phyloP scores from a whole-genome alignment of 2,888 invertebrate genomes.

The Eugnorisma glareosa region DNA sequence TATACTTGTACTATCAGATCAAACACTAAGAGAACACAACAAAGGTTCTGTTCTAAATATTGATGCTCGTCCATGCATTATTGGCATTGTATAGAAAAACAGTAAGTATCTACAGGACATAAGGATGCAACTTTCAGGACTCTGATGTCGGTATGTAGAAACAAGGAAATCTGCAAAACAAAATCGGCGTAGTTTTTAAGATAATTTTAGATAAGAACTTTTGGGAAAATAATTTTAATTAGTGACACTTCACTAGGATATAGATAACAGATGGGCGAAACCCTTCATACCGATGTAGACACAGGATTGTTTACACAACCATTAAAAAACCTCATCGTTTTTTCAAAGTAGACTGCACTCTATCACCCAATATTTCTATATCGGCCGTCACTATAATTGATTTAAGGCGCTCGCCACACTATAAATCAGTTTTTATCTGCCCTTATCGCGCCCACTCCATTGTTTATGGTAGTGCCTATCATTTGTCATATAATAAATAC shows the following conservation, averaged over 20 bases:
- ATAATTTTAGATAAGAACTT: neutral
- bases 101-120: neutral
- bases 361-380: slow-evolving; percentile 64
- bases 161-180: neutral
- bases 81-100: neutral
- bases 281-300: neutral
- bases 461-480: slow-evolving; percentile 83
- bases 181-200: neutral
- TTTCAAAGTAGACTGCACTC: slow-evolving; percentile 41
- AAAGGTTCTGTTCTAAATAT: neutral
- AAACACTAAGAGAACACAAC: neutral
- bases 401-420: slow-evolving; percentile 78
- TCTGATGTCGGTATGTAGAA: neutral
- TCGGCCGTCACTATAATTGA: slow-evolving; percentile 79
- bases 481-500: slow-evolving; percentile 77
- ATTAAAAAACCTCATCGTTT: slow-evolving; percentile 48
- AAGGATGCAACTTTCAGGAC: neutral
- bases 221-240: neutral
- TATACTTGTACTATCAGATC: neutral
- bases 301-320: slow-evolving; percentile 6
- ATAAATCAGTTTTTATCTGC: slow-evolving; percentile 86
- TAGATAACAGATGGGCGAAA: neutral
- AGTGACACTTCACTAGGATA: neutral
- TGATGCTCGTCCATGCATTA: neutral
- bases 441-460: slow-evolving; percentile 81